Percentiles rank a stretch among this genome's conserved stretches.
Evolutionary conservation across 2,113 vertebrate genomes (phyloP).

Genomic region (Petroica traversi): DNA sequence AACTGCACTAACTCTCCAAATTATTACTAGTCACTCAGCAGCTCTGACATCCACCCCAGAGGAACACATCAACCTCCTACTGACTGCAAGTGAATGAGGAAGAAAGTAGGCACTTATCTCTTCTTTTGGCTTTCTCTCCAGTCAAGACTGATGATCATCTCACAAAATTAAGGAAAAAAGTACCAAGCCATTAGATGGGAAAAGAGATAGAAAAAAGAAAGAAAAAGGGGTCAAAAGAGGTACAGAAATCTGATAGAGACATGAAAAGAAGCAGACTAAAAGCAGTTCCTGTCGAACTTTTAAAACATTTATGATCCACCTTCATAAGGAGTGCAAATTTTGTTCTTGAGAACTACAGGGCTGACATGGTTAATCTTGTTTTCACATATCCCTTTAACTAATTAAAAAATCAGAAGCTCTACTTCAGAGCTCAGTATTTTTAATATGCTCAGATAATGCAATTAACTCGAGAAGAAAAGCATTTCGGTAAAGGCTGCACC

Average conservation of each 20-base stretch:
- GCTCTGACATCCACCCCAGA: constrained; percentile 60
- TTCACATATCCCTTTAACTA: constrained; percentile 55
- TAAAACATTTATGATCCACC: neutral
- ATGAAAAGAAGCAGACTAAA: neutral
- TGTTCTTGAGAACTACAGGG: neutral
- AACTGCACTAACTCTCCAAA: constrained; percentile 39
- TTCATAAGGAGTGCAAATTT: neutral
- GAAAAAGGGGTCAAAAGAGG: constrained; percentile 1
- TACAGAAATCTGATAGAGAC: neutral
- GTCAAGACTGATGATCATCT: constrained; percentile 33
- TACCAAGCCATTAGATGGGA: neutral
- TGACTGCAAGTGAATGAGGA: constrained; percentile 49
- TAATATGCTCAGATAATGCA: constrained; percentile 52
- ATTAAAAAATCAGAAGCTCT: constrained; percentile 54
- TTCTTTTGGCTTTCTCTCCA: constrained; percentile 22
- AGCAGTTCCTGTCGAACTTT: neutral
- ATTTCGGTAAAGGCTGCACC: neutral
- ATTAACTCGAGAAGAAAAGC: constrained; percentile 49
- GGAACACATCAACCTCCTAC: constrained; percentile 61
- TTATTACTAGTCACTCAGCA: constrained; percentile 61
- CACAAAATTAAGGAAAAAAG: constrained; percentile 26
- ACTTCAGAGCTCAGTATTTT: constrained; percentile 50
- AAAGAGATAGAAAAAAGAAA: neutral
- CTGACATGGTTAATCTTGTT: constrained; percentile 41
- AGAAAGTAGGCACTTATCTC: constrained; percentile 59